Base-by-base conservation (phyloP, 2,888 invertebrate genomes). In the Teinopalpus imperialis region DNA sequence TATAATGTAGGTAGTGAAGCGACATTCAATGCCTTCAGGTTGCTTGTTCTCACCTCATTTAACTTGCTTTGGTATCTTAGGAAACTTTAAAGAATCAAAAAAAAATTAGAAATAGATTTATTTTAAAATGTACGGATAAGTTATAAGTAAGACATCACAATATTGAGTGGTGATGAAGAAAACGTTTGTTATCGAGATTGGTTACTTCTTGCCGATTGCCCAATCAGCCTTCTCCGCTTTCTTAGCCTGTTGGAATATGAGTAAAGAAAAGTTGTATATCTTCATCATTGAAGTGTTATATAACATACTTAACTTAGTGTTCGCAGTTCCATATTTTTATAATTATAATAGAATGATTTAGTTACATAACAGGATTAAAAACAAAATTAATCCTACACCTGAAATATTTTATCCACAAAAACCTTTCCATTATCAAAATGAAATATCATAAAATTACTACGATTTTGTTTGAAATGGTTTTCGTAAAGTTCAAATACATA, bases 181-280 rank as follows among this genome's bases (percentile, higher is more conserved):
- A 67, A 63, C 62, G 54, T 67, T 66, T 55, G 56, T 54, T 59
- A 61, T 66, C 61, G 56, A 62, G 59, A 66, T 60, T 63, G 43
- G 43, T 61, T 90, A 92, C 90, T 92, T 92, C 91, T 92, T 92
- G 60, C 87, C 87, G 63, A 85, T 82, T 89, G 91, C 91, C 92
- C 92, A 92, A 79, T 92, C 92, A 82, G 92, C 92, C 75, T 92
- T 92, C 91, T 94, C 93, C 75, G 93, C 91, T 78, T 93, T 93
- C 92, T 94, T 94, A 71, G 93, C 91, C 94, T 94, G 93, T 90
- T 77, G 80, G 68, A 90, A 83, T 59, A 80, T 69, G 69, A 81
- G 69, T 61, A 67, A 62, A 57, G 50, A 57, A 59, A 60, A 59
- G 54, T 61, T 54, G 50, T 54, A 56, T 44, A 10, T 23, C 23